These are phyloP conservation scores for Pristionchus pacificus DNA, from an alignment of 1,140 invertebrate species.

Conservation along the genomic window DNA sequence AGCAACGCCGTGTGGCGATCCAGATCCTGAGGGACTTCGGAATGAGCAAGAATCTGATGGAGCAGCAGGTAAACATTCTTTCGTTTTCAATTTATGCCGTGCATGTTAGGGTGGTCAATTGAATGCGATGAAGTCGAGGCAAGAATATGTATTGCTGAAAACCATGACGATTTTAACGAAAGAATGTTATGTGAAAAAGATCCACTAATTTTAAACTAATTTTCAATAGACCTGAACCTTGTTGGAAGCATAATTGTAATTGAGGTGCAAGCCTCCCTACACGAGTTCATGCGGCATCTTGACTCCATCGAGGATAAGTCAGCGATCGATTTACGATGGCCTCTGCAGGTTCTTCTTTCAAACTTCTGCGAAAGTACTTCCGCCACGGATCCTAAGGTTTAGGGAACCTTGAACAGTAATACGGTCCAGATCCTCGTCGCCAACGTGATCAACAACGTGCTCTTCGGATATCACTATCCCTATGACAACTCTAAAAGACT, in stretches of 20 bases:
- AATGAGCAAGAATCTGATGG: no score
- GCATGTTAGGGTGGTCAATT: conserved; percentile 20
- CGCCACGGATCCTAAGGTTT: background rate
- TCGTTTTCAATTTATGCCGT: no score
- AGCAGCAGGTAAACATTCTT: no score
- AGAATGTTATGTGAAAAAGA: background rate
- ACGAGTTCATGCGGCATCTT: background rate
- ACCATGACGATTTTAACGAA: background rate
- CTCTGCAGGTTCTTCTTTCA: conserved; percentile 1
- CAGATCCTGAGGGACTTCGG: no score
- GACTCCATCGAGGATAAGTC: background rate
- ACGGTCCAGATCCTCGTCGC: conserved; percentile 9
- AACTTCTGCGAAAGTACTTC: background rate
- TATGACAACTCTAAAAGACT: conserved; percentile 7
- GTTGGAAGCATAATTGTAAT: no score
- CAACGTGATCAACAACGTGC: conserved; percentile 19
- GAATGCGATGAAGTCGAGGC: conserved; percentile 24
- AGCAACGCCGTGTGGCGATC: conserved; percentile 17
- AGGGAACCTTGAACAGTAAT: no score
- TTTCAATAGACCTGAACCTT: no score
- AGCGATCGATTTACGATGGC: background rate
- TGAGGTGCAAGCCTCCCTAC: background rate
- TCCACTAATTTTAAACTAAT: no score
- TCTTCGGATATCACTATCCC: conserved; percentile 16
- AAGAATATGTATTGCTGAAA: background rate